Percentiles rank a stretch among this genome's conserved stretches.
These are phyloP conservation scores for Phrynocephalus forsythii DNA, from an alignment of 2,797 vertebrate genomes.

Conservation along the genomic window DNA sequence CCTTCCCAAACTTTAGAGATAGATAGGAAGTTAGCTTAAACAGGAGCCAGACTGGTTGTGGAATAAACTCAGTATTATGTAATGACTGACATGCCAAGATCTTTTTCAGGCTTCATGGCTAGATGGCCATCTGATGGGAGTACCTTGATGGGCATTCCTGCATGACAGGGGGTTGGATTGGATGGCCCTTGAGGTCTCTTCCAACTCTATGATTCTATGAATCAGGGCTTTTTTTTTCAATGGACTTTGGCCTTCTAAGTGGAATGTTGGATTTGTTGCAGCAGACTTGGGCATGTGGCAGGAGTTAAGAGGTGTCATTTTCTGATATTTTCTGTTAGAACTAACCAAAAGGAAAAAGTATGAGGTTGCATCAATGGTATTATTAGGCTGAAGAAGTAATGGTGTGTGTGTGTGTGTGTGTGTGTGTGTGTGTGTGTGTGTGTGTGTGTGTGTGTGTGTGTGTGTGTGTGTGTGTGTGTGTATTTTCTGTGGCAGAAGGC, in stretches of 20 bases:
- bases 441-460: too few species aligned
- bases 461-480: too few species aligned
- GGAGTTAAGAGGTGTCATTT: background rate
- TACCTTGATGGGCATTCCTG: too few species aligned
- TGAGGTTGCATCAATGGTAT: background rate
- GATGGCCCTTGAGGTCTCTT: too few species aligned
- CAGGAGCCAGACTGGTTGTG: background rate
- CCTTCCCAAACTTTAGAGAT: background rate
- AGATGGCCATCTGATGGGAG: too few species aligned
- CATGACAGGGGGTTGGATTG: background rate
- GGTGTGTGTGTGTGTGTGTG: too few species aligned
- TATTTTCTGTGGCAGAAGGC: too few species aligned
- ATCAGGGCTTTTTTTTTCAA: too few species aligned
- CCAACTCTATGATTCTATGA: too few species aligned
- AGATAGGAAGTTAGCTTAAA: background rate
- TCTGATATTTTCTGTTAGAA: background rate
- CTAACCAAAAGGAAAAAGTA: background rate
- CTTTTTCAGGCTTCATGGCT: background rate
- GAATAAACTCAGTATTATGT: background rate
- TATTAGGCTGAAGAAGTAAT: background rate
- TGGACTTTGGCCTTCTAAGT: background rate
- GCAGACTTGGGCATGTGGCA: background rate
- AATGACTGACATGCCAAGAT: background rate
- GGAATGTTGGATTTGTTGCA: background rate
- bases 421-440: too few species aligned